Base-by-base conservation (phyloP, 1,140 invertebrate genomes). In the Periplaneta americana region DNA sequence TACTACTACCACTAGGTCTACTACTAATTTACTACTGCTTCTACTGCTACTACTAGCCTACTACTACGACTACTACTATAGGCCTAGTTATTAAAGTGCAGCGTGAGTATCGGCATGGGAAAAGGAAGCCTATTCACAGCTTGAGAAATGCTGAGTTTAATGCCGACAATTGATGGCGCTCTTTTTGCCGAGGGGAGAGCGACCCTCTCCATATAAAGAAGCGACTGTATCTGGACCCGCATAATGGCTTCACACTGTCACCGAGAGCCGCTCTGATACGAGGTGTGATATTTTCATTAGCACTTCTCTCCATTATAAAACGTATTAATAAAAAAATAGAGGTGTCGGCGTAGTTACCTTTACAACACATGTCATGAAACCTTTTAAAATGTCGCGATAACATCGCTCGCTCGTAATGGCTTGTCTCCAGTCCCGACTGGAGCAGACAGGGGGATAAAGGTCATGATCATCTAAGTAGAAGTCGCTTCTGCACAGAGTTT, bases 301-400 rank as follows among this genome's bases (percentile, higher is more conserved):
- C n/a, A 66, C 48, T 66, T 66, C 48, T 66, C 48, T 66, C 48
- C 48, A 28, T 66, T 66, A 66, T 66, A n/a, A 66, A 66, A 66
- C 11, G 48, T 28, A 66, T 66, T n/a, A 66, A 66, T 22, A 66
- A 66, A 66, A 66, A 66, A 5, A 1, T 66, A 66, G 22, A 66
- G 48, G 5, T 66, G 48, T 28, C 48, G 48, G 22, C 48, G 22
- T 28, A 28, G 48, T 66, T 66, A 28, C 48, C 48, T 66, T 66
- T 66, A 34, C 15, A 34, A 77, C 75, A 77, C 32, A 34, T 77
- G 75, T 77, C 75, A 33, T 77, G 75, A 31, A 77, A 77, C 75
- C 75, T 77, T 77, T 77, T 77, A 77, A 77, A 77, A 77, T 77
- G 75, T 77, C 32, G 75, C n/a, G 75, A 77, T 77, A 77, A 22